A percentile compares a stretch with the other conserved stretches of the same genome.
Evolutionary conservation across 2,797 vertebrate species (phyloP).

Genomic region (Eremophila alpestris): DNA sequence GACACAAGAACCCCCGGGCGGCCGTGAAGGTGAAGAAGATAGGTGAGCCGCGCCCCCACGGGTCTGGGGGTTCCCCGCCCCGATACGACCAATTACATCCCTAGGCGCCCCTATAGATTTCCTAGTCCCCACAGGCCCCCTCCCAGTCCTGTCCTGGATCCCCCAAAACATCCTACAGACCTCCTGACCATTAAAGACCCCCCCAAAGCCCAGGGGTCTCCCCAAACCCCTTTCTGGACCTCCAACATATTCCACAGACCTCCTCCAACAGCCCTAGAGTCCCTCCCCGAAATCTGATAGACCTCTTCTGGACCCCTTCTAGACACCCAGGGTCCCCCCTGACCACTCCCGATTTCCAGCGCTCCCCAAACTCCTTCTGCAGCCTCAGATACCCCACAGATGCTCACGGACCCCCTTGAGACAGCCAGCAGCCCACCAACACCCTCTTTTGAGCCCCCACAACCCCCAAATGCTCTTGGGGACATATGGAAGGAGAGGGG

Average conservation of each 20-base stretch:
- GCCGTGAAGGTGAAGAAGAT: not conserved
- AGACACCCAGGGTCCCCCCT: not conserved
- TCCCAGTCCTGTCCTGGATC: not conserved
- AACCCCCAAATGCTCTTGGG: not conserved
- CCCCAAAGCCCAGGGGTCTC: too few relatives aligned
- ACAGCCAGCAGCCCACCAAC: not conserved
- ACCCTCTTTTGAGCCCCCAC: not conserved
- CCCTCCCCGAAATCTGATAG: fast-evolving
- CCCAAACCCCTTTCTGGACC: not conserved
- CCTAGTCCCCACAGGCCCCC: too few relatives aligned
- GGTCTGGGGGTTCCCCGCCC: not conserved
- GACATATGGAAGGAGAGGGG: too few relatives aligned
- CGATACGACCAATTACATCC: too few relatives aligned
- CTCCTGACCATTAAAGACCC: not conserved
- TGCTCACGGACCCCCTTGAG: fast-evolving
- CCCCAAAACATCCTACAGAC: not conserved
- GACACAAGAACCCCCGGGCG: not conserved
- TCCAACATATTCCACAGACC: not conserved
- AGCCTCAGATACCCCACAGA: not conserved
- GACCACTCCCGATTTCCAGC: not conserved
- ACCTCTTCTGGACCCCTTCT: too few relatives aligned
- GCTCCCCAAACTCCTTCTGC: not conserved
- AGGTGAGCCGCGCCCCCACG: not conserved
- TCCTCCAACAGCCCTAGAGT: not conserved
- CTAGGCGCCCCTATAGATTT: not conserved